Evolutionary conservation across 2,797 vertebrate genomes (phyloP).

Genomic region (Semaprochilodus insignis): DNA sequence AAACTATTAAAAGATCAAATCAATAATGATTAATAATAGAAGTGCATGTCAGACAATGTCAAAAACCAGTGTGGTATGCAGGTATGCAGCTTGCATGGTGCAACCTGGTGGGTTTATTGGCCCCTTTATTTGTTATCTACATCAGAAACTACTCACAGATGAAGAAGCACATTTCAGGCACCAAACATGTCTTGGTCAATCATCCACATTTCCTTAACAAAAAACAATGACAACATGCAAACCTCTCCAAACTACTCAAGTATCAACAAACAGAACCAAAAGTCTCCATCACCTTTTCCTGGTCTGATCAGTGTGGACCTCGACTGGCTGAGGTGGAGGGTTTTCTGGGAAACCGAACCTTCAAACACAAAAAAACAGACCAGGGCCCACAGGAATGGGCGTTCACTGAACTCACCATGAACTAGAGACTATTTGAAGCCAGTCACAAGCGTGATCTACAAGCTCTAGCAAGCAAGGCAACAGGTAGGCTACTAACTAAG

Average conservation of each 20-base stretch:
- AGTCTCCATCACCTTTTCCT: constrained; percentile 64
- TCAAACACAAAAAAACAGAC: constrained; percentile 51
- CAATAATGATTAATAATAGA: no score
- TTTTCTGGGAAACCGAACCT: constrained; percentile 63
- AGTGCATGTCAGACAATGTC: no score
- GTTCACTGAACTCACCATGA: constrained; percentile 3
- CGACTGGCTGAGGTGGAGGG: constrained; percentile 28
- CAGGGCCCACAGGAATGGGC: constrained; percentile 29
- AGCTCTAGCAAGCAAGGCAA: constrained; percentile 17
- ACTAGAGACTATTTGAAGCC: background rate
- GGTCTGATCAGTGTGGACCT: constrained; percentile 52
- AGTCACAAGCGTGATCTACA: background rate
- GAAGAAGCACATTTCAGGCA: background rate
- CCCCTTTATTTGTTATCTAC: background rate
- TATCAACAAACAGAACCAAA: background rate
- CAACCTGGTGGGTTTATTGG: no score
- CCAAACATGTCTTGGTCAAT: background rate
- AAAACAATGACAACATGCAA: background rate
- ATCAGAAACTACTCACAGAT: background rate
- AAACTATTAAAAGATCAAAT: no score
- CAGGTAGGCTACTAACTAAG: background rate
- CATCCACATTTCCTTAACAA: background rate
- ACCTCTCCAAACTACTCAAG: background rate
- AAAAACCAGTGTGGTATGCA: no score
- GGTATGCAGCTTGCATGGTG: no score